Evolutionary conservation across 2,113 vertebrate species (phyloP).

Genomic region (Hyperopisus bebe): DNA sequence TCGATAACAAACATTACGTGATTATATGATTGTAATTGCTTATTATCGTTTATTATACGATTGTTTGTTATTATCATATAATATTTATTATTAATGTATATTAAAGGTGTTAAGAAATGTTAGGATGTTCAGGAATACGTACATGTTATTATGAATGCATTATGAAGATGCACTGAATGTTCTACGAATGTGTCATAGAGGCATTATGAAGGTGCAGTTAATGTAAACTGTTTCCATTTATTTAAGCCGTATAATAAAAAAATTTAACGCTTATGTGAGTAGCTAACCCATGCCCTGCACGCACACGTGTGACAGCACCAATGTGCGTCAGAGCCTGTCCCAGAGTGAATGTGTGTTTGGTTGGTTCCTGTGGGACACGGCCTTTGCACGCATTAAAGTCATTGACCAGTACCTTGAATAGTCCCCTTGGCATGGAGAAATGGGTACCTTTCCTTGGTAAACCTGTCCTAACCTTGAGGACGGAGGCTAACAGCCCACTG

Average conservation of each 20-base stretch:
- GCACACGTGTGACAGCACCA: neutral
- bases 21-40: neutral
- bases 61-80: neutral
- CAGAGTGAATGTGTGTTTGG: neutral
- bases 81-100: no score
- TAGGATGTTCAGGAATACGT: neutral
- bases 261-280: neutral
- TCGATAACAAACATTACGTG: neutral
- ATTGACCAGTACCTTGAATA: neutral
- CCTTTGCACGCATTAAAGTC: neutral
- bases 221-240: neutral
- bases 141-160: neutral
- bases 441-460: neutral
- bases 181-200: neutral
- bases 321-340: neutral
- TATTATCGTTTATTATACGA: no score
- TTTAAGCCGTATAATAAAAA: neutral
- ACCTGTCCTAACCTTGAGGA: neutral
- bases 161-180: neutral
- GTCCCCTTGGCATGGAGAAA: neutral
- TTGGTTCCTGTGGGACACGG: neutral
- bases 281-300: no score
- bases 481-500: neutral
- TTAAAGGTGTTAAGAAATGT: no score
- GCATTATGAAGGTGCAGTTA: neutral